Percentiles rank a stretch among this genome's conserved stretches.
Evolutionary conservation across 2,797 vertebrate genomes (phyloP).

Genomic region (Petrocephalus sullivani): DNA sequence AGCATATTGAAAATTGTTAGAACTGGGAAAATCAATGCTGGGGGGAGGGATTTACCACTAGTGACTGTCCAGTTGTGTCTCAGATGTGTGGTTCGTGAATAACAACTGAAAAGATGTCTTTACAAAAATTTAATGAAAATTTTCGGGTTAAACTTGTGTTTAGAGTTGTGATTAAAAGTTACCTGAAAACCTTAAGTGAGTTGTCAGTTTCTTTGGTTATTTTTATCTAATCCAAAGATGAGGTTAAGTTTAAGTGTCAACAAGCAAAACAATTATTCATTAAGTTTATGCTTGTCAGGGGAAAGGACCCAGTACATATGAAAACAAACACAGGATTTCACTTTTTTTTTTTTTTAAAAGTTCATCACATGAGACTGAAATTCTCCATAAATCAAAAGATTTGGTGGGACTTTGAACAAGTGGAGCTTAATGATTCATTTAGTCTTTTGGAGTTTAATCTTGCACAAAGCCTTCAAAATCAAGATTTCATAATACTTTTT

Average conservation of each 20-base stretch:
- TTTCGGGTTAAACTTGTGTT: slow-evolving; percentile 23
- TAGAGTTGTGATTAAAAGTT: slow-evolving; percentile 28
- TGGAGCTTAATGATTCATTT: background rate
- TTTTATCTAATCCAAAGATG: background rate
- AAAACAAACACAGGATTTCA: background rate
- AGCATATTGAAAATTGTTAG: background rate
- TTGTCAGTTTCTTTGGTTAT: slow-evolving; percentile 3
- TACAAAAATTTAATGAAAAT: slow-evolving; percentile 14
- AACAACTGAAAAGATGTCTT: slow-evolving; percentile 4
- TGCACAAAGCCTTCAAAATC: background rate
- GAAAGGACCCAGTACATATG: background rate
- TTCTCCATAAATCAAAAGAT: background rate
- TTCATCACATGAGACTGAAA: background rate
- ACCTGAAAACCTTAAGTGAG: slow-evolving; percentile 27
- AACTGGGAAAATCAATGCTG: background rate
- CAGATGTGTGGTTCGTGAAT: background rate
- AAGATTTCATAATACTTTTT: background rate
- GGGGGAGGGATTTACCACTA: background rate
- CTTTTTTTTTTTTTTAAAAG: background rate
- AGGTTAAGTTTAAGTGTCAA: background rate
- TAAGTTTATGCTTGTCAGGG: background rate
- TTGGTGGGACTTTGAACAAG: background rate
- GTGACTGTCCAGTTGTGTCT: background rate
- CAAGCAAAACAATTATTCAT: background rate
- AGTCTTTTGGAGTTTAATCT: background rate